Percentiles rank a stretch among this genome's conserved stretches.
These are phyloP conservation scores for Monomorium pharaonis DNA, from an alignment of 1,140 invertebrate genomes.

Conservation along the genomic window DNA sequence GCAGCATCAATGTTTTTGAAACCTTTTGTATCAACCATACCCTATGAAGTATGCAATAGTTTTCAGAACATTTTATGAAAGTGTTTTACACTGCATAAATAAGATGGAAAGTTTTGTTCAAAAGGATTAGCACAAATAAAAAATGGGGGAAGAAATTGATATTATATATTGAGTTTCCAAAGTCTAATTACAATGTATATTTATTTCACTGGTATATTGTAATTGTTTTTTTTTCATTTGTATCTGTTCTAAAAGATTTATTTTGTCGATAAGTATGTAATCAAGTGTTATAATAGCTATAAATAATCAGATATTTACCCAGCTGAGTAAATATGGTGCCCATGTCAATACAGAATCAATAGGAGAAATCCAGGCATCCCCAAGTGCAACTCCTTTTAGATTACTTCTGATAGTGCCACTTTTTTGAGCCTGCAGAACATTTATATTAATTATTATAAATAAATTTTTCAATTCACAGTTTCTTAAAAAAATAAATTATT, in stretches of 20 bases:
- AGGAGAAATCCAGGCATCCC: constrained; percentile 95
- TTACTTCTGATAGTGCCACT: constrained; percentile 88
- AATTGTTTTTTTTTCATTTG: background rate
- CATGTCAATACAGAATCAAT: constrained; percentile 92
- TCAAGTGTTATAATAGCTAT: background rate
- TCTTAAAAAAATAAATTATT: background rate
- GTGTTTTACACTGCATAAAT: background rate
- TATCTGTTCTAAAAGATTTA: background rate
- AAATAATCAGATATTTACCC: constrained; percentile 81
- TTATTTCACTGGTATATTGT: background rate
- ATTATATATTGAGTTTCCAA: no score
- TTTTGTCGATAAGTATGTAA: background rate
- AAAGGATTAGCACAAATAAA: background rate
- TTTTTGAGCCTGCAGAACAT: constrained; percentile 87
- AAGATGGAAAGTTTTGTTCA: background rate
- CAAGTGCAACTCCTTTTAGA: constrained; percentile 91
- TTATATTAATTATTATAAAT: background rate
- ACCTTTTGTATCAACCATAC: constrained; percentile 88
- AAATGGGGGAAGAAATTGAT: background rate
- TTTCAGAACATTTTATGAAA: constrained; percentile 1
- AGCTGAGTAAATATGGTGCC: constrained; percentile 90
- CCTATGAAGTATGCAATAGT: constrained; percentile 75
- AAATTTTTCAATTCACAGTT: background rate
- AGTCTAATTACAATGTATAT: background rate
- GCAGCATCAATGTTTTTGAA: constrained; percentile 85